phyloP scores from a whole-genome alignment of 2,113 vertebrate species.

The Sphyrna mokarran region DNA sequence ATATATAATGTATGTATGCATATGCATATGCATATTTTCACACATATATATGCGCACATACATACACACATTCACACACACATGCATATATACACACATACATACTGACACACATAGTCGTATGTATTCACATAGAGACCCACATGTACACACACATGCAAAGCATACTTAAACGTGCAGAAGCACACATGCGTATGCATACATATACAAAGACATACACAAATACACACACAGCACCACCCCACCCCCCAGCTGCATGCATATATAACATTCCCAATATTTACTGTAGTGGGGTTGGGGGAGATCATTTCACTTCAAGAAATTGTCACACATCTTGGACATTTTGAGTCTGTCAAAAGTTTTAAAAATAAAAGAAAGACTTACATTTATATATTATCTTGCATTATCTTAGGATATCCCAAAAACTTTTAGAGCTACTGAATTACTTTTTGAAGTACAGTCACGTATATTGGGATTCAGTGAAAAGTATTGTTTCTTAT shows the following conservation, averaged over 20 bases:
- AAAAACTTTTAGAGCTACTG: too few relatives aligned
- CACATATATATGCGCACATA: neutral
- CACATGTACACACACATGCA: neutral
- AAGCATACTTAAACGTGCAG: too few relatives aligned
- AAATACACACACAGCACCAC: conserved; percentile 42
- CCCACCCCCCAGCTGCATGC: conserved; percentile 40
- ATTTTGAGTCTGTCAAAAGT: neutral
- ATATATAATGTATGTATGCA: neutral
- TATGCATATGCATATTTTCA: too few relatives aligned
- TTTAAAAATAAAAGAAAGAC: neutral
- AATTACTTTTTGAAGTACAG: too few relatives aligned
- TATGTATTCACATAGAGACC: neutral
- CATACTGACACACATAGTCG: too few relatives aligned
- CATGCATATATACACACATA: neutral
- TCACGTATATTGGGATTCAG: too few relatives aligned
- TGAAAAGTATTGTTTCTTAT: too few relatives aligned
- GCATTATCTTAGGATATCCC: too few relatives aligned
- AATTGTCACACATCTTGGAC: neutral
- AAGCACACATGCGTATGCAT: neutral
- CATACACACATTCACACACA: neutral
- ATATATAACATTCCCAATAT: conserved; percentile 55
- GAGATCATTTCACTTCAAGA: conserved; percentile 7
- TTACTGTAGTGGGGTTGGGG: conserved; percentile 41
- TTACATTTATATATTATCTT: neutral
- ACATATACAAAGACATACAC: conserved; percentile 37